Evolutionary conservation across 2,797 vertebrate genomes (phyloP), one percentile per base, ranked within the genome.

Genomic region (Thaleichthys pacificus): DNA sequence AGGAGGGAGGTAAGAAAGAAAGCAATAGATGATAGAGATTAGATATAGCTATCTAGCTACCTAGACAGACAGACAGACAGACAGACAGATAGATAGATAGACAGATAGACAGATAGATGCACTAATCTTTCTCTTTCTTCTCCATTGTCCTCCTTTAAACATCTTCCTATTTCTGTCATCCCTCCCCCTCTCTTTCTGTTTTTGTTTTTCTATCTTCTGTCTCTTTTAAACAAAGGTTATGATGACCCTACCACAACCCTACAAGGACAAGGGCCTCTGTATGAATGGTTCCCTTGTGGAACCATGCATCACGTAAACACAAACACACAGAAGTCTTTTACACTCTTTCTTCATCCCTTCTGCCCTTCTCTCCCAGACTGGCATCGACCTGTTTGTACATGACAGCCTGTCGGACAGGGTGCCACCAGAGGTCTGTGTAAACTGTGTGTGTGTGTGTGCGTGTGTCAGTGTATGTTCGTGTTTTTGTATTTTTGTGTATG

Each of bases 121-220:
- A 51, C 71, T 78, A 11, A 7, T 30, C 62, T 68, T 71, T 71
- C 58, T 71, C 7, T 75, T 24, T 61, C n/a, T 73, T 24, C 24
- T 24, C 24, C 24, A 24, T 68, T 22, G 60, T 24, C 22, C 54
- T 26, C 57, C 28, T 64, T 19, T 47, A 21, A 11, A 69, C 57
- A 65, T 14, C 38, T 63, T 56, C 38, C 58, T 68, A 47, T 26
- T 21, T 72, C 21, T 30, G 2, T 9, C 15, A 17, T 71, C 42
- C 1, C 61, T 71, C 42, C 4, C 19, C 38, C 56, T 24, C 56
- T 61, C 6, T 22, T 28, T 38, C 5, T 19, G 12, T 67, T 2
- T 2, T 24, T 28, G 22, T 24, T 47, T 14, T 47, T 32, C 38
- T 56, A 17, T 15, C 51, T 60, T 60, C 51, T 30, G 28, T 38